Percentiles rank a stretch among this genome's conserved stretches.
Conservation (phyloP, 2,888 invertebrate species). For the Helleia helle region DNA sequence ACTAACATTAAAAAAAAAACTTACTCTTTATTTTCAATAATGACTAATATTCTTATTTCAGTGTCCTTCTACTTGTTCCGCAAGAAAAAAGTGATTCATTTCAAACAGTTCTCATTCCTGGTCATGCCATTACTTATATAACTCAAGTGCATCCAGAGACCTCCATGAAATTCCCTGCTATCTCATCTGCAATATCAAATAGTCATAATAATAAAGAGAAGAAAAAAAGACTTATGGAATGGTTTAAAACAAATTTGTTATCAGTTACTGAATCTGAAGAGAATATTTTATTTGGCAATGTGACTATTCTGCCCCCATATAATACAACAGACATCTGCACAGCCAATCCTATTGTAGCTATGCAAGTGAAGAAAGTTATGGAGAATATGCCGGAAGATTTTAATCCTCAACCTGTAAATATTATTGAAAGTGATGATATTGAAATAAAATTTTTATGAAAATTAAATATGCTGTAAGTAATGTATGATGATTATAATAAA, state of each 20-base stretch:
- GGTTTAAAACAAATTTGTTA: constrained; percentile 48
- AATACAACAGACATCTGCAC: constrained; percentile 42
- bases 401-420: constrained; percentile 17
- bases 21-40: too few relatives aligned
- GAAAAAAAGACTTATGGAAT: constrained; percentile 39
- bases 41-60: constrained; percentile 31
- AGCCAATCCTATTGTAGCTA: constrained; percentile 45
- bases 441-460: too few relatives aligned
- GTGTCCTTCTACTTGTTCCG: constrained; percentile 43
- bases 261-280: constrained; percentile 41
- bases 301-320: constrained; percentile 47
- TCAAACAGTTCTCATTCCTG: constrained; percentile 43
- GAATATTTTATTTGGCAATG: constrained; percentile 46
- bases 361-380: constrained; percentile 46
- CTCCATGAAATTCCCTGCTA: constrained; percentile 26
- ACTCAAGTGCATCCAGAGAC: constrained; percentile 22
- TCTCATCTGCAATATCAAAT: constrained; percentile 15
- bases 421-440: not conserved
- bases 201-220: constrained; percentile 27
- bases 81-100: constrained; percentile 26
- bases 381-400: constrained; percentile 47
- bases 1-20: too few relatives aligned
- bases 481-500: too few relatives aligned
- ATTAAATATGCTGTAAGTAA: too few relatives aligned
- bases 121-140: constrained; percentile 43